Conservation (phyloP, 2,797 vertebrate genomes). For the Capromys pilorides region DNA sequence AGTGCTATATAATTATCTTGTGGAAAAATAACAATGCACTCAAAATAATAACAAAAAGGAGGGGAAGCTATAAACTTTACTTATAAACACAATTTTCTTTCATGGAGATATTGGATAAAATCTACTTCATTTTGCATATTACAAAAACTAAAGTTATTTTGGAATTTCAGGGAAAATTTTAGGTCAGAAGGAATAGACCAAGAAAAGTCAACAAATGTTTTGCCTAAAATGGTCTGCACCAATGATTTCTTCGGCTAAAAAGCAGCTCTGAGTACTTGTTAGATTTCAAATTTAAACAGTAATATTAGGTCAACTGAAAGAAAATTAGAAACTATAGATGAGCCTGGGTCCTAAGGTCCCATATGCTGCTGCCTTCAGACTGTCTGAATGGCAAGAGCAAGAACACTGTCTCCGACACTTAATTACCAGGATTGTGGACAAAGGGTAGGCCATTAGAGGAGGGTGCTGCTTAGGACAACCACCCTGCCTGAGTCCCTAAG, state of each 20-base stretch:
- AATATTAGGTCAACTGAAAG: background rate
- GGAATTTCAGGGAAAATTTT: conserved; percentile 20
- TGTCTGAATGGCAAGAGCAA: background rate
- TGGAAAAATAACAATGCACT: conserved; percentile 18
- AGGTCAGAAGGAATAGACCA: background rate
- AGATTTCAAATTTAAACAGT: conserved; percentile 16
- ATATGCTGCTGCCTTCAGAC: background rate
- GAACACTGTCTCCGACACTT: background rate
- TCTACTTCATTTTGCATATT: conserved; percentile 9
- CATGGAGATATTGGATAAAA: conserved; percentile 50
- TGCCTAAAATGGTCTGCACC: background rate
- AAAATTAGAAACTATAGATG: background rate
- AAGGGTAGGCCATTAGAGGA: background rate
- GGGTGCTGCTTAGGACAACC: background rate
- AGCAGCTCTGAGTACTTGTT: background rate
- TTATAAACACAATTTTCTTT: conserved; percentile 1
- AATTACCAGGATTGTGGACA: background rate
- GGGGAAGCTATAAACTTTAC: background rate
- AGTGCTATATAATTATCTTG: conserved; percentile 56
- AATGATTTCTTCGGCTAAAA: background rate
- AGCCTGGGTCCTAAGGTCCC: background rate
- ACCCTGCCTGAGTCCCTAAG: background rate
- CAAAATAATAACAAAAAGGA: conserved; percentile 14
- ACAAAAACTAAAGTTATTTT: conserved; percentile 44
- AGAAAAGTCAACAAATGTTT: conserved; percentile 35